Evolutionary conservation across 2,888 invertebrate species (phyloP), one percentile per base, ranked within the genome.

Genomic region (Leptopterna dolabrata): DNA sequence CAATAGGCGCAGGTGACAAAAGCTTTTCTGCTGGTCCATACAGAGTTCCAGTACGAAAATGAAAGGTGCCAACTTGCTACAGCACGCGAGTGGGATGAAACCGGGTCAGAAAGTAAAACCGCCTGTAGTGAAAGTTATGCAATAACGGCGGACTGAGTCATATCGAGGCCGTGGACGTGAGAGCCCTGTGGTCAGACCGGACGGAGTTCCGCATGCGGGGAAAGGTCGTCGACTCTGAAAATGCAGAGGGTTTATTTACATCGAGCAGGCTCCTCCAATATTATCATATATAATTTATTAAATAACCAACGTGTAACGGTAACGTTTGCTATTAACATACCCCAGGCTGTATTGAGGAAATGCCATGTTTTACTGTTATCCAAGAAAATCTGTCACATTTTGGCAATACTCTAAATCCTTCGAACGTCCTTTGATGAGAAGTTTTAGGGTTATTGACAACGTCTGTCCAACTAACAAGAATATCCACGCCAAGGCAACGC

Each of bases 31-130:
- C 27, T 27, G 6, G 19, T 1, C 24, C 24, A 24, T 24, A 9
- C 27, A 6, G 63, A 9, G 63, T 24, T 63, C 13, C 63, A 6
- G 3, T 63, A 19, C 9, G 27, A 27, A 36, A 63, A 63, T 24
- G 63, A 19, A 11, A 63, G 27, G 27, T 11, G 63, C 13, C 6
- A 63, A 63, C 63, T 63, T 24, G 63, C 24, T 63, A 63, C 63
- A n/a, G 9, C 19, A n/a, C 19, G 24, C 9, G 19, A 63, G 24
- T 9, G 63, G 63, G 24, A 19, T 63, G 24, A 24, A 63, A 63
- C 24, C 63, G 63, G 73, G 36, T 73, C 73, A 73, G 73, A 73
- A 73, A 73, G 73, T 73, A 73, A 73, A 73, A 41, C 73, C 16
- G 73, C 73, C 1, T 4, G 36, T 36, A 4, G 73, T n/a, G 36